A percentile compares a stretch with the other conserved stretches of the same genome.
Evolutionary conservation across 2,113 vertebrate genomes (phyloP).

Genomic region (Phalacrocorax aristotelis): DNA sequence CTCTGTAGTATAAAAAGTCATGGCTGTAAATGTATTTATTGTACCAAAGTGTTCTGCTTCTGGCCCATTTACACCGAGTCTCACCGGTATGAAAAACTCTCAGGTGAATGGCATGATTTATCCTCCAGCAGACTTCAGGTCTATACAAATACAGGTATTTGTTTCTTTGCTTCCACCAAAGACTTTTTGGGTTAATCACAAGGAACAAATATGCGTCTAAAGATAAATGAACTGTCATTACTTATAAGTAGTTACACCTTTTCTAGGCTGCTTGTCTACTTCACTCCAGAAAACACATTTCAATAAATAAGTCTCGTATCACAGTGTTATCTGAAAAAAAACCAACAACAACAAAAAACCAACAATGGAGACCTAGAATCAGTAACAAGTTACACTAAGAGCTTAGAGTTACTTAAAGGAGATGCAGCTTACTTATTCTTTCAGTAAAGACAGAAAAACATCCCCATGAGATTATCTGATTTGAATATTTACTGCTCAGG

Average conservation of each 20-base stretch:
- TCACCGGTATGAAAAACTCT: conserved; percentile 72
- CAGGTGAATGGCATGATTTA: conserved; percentile 52
- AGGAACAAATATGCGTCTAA: conserved; percentile 77
- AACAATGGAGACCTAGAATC: not conserved
- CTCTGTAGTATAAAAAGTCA: conserved; percentile 72
- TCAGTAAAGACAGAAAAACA: not conserved
- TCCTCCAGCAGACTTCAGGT: conserved; percentile 57
- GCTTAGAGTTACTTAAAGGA: not conserved
- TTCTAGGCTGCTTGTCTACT: conserved; percentile 53
- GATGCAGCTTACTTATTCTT: not conserved
- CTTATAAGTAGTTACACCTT: conserved; percentile 67
- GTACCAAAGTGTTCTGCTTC: conserved; percentile 66
- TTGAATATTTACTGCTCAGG: not conserved
- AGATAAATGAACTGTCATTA: conserved; percentile 83
- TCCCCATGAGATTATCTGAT: not conserved
- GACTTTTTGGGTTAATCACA: conserved; percentile 73
- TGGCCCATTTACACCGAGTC: conserved; percentile 66
- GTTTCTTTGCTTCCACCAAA: conserved; percentile 75
- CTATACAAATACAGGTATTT: conserved; percentile 63
- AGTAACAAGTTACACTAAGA: conserved; percentile 15
- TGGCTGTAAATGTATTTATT: conserved; percentile 59
- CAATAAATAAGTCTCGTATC: conserved; percentile 19
- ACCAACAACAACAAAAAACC: not conserved
- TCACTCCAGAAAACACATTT: conserved; percentile 57
- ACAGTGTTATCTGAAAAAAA: conserved; percentile 68